Percentiles rank a stretch among this genome's conserved stretches.
Evolutionary conservation across 2,113 vertebrate species (phyloP).

Genomic region (Sclerurus mexicanus): DNA sequence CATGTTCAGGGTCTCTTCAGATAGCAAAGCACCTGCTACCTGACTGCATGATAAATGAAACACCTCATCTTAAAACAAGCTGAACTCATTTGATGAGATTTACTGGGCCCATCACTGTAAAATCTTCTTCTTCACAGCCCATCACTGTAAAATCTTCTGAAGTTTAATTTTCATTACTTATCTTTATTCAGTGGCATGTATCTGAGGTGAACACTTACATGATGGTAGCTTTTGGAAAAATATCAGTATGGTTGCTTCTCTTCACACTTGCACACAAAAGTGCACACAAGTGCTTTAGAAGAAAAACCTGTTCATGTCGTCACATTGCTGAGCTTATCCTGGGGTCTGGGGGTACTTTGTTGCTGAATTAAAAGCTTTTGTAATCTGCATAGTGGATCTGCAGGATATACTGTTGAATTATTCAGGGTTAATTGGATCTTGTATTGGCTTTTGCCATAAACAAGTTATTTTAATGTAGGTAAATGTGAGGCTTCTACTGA

Average conservation of each 20-base stretch:
- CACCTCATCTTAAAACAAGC: neutral
- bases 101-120: neutral
- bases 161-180: slow-evolving; percentile 3
- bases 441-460: neutral
- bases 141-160: neutral
- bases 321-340: neutral
- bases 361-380: neutral
- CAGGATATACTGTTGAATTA: neutral
- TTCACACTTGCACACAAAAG: neutral
- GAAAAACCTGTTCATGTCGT: neutral
- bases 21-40: neutral
- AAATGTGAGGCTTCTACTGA: neutral
- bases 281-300: neutral
- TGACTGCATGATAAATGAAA: slow-evolving; percentile 1
- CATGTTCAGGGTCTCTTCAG: neutral
- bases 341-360: neutral
- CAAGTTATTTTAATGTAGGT: neutral
- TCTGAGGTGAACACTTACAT: neutral
- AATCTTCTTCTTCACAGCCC: neutral
- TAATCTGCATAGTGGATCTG: neutral
- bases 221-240: neutral
- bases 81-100: neutral
- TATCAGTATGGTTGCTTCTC: neutral
- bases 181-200: neutral
- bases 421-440: neutral